Conservation (phyloP, 2,888 invertebrate genomes). For the Morinoia aosen region DNA sequence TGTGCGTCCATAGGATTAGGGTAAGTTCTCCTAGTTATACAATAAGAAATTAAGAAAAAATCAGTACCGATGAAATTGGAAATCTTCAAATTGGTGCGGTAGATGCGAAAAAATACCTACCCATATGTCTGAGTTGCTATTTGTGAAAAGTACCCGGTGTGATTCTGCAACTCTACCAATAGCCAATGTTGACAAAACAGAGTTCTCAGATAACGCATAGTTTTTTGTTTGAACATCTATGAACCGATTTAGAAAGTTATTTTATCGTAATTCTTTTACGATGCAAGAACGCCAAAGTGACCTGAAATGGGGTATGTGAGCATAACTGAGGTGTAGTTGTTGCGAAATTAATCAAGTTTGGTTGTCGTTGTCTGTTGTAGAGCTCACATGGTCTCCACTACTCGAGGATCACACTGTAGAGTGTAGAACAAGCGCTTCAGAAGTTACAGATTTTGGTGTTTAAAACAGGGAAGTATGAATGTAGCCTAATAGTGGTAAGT, state of each 20-base stretch:
- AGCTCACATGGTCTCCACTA: no score
- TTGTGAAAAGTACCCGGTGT: neutral
- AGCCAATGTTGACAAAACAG: neutral
- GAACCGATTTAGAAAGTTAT: neutral
- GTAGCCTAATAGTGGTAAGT: no score
- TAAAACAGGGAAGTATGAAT: no score
- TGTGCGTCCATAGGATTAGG: neutral
- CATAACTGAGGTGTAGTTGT: no score
- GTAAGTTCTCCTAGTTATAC: neutral
- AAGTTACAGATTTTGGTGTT: no score
- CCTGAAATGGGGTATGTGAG: no score
- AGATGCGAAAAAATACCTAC: neutral
- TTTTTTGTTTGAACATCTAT: neutral
- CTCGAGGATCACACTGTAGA: no score
- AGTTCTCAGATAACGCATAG: neutral
- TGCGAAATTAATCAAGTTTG: no score
- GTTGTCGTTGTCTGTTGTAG: no score
- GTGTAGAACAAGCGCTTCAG: no score
- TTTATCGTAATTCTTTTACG: neutral
- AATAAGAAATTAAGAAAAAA: neutral
- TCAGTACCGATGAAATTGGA: neutral
- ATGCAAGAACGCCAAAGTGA: no score
- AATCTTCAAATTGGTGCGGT: neutral
- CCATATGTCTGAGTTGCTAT: neutral
- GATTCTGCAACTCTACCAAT: neutral